These are phyloP conservation scores for Yponomeuta sedellus DNA, from an alignment of 2,888 invertebrate genomes.

Conservation along the genomic window DNA sequence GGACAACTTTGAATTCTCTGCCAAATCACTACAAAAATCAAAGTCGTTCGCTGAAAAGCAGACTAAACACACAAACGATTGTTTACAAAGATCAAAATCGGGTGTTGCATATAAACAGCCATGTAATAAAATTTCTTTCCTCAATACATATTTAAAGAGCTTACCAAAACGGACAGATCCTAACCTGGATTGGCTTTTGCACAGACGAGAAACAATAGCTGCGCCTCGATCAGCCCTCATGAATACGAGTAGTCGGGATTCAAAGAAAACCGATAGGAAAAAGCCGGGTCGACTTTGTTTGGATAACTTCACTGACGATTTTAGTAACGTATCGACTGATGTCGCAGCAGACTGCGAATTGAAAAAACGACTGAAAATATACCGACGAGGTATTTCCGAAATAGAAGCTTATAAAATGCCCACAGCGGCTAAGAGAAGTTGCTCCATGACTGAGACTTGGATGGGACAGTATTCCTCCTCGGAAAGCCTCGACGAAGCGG, in stretches of 20 bases:
- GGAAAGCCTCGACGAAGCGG: conserved; percentile 72
- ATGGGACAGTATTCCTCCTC: conserved; percentile 61
- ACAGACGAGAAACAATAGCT: conserved; percentile 44
- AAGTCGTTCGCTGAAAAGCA: conserved; percentile 54
- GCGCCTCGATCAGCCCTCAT: conserved; percentile 32
- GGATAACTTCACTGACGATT: conserved; percentile 56
- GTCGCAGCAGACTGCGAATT: conserved; percentile 64
- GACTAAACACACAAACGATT: background rate
- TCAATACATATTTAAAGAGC: conserved; percentile 72
- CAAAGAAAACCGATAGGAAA: conserved; percentile 36
- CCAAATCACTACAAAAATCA: conserved; percentile 50
- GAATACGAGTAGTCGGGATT: conserved; percentile 36
- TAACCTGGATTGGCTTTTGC: conserved; percentile 64
- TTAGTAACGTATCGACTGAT: conserved; percentile 59
- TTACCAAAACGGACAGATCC: conserved; percentile 56
- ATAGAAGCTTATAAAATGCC: conserved; percentile 39
- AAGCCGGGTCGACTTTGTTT: conserved; percentile 36
- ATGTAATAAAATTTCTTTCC: conserved; percentile 66
- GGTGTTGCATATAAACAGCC: conserved; percentile 55
- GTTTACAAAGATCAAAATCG: conserved; percentile 56
- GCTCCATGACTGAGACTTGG: conserved; percentile 52
- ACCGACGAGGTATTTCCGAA: conserved; percentile 69
- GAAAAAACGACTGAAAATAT: conserved; percentile 68
- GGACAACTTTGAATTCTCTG: background rate
- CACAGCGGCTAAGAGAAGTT: conserved; percentile 51